Percentiles rank a stretch among this genome's conserved stretches.
Evolutionary conservation across 2,113 vertebrate species (phyloP).

Genomic region (Scomber colias): DNA sequence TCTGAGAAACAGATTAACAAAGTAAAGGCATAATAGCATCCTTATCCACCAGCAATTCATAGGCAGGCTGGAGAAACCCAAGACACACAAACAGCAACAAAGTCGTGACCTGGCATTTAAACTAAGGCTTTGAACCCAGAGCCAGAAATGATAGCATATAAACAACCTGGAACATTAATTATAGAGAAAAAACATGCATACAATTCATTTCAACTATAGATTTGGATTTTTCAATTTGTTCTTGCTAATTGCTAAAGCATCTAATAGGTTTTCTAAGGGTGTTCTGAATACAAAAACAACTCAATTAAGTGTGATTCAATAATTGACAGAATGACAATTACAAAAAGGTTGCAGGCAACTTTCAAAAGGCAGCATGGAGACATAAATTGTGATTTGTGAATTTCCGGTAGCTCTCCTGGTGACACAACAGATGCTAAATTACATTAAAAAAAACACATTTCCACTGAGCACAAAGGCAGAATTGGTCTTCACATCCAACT

Average conservation of each 20-base stretch:
- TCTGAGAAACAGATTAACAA: constrained; percentile 34
- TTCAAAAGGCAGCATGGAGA: constrained; percentile 2
- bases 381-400: constrained; percentile 18
- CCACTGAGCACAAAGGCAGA: neutral
- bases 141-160: constrained; percentile 20
- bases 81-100: neutral
- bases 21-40: constrained; percentile 17
- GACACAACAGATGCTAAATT: constrained; percentile 10
- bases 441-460: neutral
- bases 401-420: neutral
- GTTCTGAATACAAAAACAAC: neutral
- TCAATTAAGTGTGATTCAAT: constrained; percentile 8
- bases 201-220: neutral
- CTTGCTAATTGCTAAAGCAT: neutral
- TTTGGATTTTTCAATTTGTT: neutral
- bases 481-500: neutral
- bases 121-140: neutral
- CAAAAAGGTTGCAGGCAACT: constrained; percentile 17
- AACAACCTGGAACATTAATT: constrained; percentile 9
- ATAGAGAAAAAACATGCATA: neutral
- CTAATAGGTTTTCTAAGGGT: neutral
- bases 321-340: constrained; percentile 15
- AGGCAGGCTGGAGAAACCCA: neutral
- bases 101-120: constrained; percentile 20
- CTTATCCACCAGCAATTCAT: neutral